Base-by-base conservation (phyloP, 2,888 invertebrate genomes). In the Smittia sp. region DNA sequence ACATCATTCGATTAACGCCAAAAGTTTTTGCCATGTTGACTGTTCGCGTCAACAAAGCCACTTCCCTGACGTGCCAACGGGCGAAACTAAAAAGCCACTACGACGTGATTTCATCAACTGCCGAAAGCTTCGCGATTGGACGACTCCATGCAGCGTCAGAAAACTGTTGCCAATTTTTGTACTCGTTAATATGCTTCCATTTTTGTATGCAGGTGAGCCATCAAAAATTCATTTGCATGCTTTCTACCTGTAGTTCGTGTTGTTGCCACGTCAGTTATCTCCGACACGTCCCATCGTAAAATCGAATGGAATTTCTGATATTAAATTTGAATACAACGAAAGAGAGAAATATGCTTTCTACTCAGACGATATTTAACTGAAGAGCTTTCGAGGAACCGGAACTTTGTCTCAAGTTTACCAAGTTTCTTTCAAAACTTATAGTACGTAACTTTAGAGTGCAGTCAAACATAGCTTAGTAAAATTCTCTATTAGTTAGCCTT, bases 181-280 rank as follows among this genome's bases (percentile, higher is more conserved):
- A 79, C 80, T 82, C 77, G 80, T 82, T 77, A 81, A 82, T 78
- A 80, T 82, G 80, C 78, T 82, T 79, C 83, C 82, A 77, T 77
- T 82, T 75, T 81, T 82, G 76, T 81, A 80, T 80, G 82, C 82
- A 81, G 82, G 82, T 82, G 73, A 81, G 82, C 58, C 20, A 27
- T 9, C 11, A 4, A 18, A 18, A 58, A 58, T 58, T 58, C 7
- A 7, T 46, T 6, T 11, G 11, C 46, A 46, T 58, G 58, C 22
- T 18, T 6, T n/a, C 22, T 22, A 18, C 9, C 18, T 58, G 9
- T 18, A 18, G n/a, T 58, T 20, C 22, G 46, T 46, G 46, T 46
- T 46, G 46, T 46, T 15, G 15, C 46, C n/a, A 46, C 32, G 3
- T n/a, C n/a, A n/a, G n/a, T 32, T 32, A 32, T 32, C 32, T 32